Percentiles rank a stretch among this genome's conserved stretches.
These are phyloP conservation scores for Metaphire vulgaris DNA, from an alignment of 1,140 invertebrate genomes.

Conservation along the genomic window DNA sequence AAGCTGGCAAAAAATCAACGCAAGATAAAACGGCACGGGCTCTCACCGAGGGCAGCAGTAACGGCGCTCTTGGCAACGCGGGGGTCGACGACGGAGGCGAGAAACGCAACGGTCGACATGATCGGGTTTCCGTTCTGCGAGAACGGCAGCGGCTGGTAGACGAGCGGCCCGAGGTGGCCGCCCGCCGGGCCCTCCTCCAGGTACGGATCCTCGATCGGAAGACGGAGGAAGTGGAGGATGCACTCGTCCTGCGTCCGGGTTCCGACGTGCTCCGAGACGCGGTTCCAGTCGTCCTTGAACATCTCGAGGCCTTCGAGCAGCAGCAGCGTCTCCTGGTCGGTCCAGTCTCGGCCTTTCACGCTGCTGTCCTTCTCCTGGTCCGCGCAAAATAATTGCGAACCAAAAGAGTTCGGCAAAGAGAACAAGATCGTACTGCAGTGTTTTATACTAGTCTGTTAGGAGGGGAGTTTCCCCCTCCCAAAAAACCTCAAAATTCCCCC, in stretches of 20 bases:
- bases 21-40: no score
- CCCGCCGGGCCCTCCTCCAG: conserved; percentile 65
- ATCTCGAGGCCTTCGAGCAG: conserved; percentile 91
- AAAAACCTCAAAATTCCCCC: no score
- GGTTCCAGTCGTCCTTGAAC: conserved; percentile 99
- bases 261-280: conserved; percentile 84
- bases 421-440: no score
- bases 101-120: conserved; percentile 98
- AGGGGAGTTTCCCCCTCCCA: no score
- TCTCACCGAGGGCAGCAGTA: conserved; percentile 95
- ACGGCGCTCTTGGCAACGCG: conserved; percentile 91
- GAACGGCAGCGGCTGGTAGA: conserved; percentile 96
- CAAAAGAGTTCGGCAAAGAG: no score
- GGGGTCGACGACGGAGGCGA: conserved; percentile 97
- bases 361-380: conserved; percentile 58
- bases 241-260: conserved; percentile 97
- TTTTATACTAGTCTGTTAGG: no score
- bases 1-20: no score
- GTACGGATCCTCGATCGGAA: conserved; percentile 98
- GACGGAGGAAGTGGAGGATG: conserved; percentile 90
- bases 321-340: conserved; percentile 93
- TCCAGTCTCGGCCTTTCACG: conserved; percentile 85
- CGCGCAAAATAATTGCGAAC: neutral
- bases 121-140: conserved; percentile 93
- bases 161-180: conserved; percentile 67